Percentiles rank a stretch among this genome's conserved stretches.
These are phyloP conservation scores for Oncorhynchus kisutch DNA, from an alignment of 2,113 vertebrate genomes.

Conservation along the genomic window DNA sequence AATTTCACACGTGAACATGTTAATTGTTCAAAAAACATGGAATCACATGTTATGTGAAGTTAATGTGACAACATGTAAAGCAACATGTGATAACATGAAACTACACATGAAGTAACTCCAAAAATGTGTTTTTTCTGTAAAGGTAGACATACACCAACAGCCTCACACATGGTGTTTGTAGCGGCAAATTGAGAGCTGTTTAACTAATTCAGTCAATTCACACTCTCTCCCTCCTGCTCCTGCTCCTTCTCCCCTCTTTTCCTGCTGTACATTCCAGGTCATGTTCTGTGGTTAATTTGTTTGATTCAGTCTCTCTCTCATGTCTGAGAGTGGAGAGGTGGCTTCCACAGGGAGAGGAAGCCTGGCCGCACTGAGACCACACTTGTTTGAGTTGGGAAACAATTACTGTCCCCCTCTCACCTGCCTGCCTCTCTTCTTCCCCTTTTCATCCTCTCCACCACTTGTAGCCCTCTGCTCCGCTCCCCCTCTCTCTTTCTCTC, in stretches of 20 bases:
- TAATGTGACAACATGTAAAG: no score
- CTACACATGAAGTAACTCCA: no score
- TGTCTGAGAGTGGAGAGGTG: constrained; percentile 51
- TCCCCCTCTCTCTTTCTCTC: constrained; percentile 40
- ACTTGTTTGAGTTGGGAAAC: constrained; percentile 62
- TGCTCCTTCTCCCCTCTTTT: constrained; percentile 37
- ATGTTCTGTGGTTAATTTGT: constrained; percentile 14
- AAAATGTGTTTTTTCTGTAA: no score
- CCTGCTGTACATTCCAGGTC: constrained; percentile 62
- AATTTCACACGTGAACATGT: no score
- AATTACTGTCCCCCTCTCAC: constrained; percentile 50
- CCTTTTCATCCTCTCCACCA: constrained; percentile 7
- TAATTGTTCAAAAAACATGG: no score
- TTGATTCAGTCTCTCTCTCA: constrained; percentile 63
- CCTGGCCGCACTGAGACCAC: constrained; percentile 46
- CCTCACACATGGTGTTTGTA: constrained; percentile 45
- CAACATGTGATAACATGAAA: no score
- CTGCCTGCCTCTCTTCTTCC: constrained; percentile 23
- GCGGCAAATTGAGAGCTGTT: constrained; percentile 26
- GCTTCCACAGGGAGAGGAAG: constrained; percentile 34
- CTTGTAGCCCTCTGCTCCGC: neutral
- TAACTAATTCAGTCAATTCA: constrained; percentile 70
- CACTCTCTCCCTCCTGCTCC: constrained; percentile 50
- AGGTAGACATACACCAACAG: no score
- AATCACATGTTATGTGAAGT: no score